A percentile compares a stretch with the other conserved stretches of the same genome.
Conservation (phyloP, 2,797 vertebrate genomes). For the Acipenser transmontanus region DNA sequence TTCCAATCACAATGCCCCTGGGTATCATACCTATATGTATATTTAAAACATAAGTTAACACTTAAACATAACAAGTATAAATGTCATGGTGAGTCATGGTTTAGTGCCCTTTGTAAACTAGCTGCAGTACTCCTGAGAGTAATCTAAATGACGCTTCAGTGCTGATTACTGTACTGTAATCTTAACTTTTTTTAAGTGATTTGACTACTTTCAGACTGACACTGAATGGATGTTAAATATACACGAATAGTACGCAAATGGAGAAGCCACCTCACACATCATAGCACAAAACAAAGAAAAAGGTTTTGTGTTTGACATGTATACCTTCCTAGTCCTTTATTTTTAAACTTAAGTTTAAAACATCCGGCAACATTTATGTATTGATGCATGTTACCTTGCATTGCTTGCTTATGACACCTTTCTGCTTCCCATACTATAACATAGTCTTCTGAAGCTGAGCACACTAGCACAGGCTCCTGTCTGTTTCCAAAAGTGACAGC, state of each 20-base stretch:
- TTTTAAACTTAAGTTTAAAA: not conserved
- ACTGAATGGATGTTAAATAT: too few relatives aligned
- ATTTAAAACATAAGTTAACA: slow-evolving; percentile 4
- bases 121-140: too few relatives aligned
- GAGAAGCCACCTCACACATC: too few relatives aligned
- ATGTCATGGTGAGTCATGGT: not conserved
- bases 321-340: slow-evolving; percentile 11
- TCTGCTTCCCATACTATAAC: slow-evolving; percentile 61
- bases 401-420: slow-evolving; percentile 42
- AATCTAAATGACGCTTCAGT: too few relatives aligned
- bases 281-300: not conserved
- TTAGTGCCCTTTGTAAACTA: not conserved
- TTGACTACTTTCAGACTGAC: too few relatives aligned
- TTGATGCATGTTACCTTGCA: slow-evolving; percentile 39
- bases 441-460: slow-evolving; percentile 62
- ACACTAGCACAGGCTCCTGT: slow-evolving; percentile 43
- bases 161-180: too few relatives aligned
- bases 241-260: too few relatives aligned
- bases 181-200: too few relatives aligned
- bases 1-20: slow-evolving; percentile 53
- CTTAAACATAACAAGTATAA: not conserved
- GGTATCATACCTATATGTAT: slow-evolving; percentile 43
- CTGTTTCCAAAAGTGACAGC: slow-evolving; percentile 54
- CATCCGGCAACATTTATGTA: not conserved
- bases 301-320: slow-evolving; percentile 26